A percentile compares a stretch with the other conserved stretches of the same genome.
Evolutionary conservation across 2,888 invertebrate genomes (phyloP).

Genomic region (Spisula solida): DNA sequence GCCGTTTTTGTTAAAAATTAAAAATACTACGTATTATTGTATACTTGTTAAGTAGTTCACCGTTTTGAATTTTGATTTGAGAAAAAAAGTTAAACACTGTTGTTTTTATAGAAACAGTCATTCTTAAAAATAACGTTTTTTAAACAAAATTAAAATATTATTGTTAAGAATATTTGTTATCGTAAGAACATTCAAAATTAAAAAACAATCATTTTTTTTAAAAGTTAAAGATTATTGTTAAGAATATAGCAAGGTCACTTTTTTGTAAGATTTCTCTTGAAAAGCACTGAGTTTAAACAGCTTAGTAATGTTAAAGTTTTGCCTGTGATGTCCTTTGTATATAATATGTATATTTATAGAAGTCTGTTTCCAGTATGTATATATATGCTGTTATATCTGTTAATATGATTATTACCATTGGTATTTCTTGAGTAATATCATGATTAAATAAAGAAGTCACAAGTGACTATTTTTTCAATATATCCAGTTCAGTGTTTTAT

Average conservation of each 20-base stretch:
- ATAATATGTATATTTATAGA: conserved; percentile 73
- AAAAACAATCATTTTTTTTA: background rate
- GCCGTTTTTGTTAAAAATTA: background rate
- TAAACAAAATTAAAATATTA: no score
- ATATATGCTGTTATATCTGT: conserved; percentile 76
- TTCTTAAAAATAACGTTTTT: no score
- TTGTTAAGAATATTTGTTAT: background rate
- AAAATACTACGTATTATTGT: background rate
- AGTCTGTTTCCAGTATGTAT: conserved; percentile 42
- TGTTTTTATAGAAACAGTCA: no score
- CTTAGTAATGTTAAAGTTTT: conserved; percentile 42
- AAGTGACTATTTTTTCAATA: conserved; percentile 82
- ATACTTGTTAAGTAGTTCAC: conserved; percentile 10
- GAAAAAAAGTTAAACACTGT: background rate
- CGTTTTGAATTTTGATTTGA: conserved; percentile 12
- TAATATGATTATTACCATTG: conserved; percentile 79
- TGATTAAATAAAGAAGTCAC: conserved; percentile 81
- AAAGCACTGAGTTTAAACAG: conserved; percentile 42
- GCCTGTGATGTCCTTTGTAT: conserved; percentile 73
- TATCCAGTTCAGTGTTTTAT: conserved; percentile 39
- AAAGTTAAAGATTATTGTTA: conserved; percentile 31
- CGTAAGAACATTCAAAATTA: background rate
- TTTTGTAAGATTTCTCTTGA: background rate
- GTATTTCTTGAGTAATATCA: conserved; percentile 74
- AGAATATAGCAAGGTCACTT: conserved; percentile 50